A percentile compares a stretch with the other conserved stretches of the same genome.
Evolutionary conservation across 1,140 invertebrate genomes (phyloP).

Genomic region (Onthophagus taurus): DNA sequence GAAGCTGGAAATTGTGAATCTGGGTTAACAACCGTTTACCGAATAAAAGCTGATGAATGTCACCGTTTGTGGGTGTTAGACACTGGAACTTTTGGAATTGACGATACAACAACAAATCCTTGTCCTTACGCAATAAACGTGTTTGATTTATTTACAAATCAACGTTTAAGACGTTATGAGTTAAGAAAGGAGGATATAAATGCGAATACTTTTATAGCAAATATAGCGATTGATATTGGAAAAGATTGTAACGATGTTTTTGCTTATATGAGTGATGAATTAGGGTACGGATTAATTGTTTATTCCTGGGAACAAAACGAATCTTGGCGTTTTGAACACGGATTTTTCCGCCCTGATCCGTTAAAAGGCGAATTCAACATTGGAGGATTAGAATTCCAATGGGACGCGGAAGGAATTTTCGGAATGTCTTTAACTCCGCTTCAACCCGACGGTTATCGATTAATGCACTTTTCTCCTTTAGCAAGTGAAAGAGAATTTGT

Average conservation of each 20-base stretch:
- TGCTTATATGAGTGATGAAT: slow-evolving; percentile 72
- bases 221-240: slow-evolving; percentile 69
- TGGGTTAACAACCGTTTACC: slow-evolving; percentile 65
- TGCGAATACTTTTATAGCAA: slow-evolving; percentile 68
- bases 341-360: slow-evolving; percentile 71
- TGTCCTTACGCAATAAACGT: slow-evolving; percentile 62
- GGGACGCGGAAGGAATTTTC: slow-evolving; percentile 69
- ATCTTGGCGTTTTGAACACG: slow-evolving; percentile 67
- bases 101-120: slow-evolving; percentile 54
- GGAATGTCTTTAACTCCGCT: slow-evolving; percentile 62
- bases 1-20: slow-evolving; percentile 61
- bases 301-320: slow-evolving; percentile 65
- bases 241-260: slow-evolving; percentile 63
- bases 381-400: slow-evolving; percentile 71
- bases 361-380: slow-evolving; percentile 67
- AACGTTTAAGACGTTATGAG: slow-evolving; percentile 56
- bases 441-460: slow-evolving; percentile 53
- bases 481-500: slow-evolving; percentile 67
- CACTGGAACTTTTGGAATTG: slow-evolving; percentile 68
- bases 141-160: slow-evolving; percentile 62
- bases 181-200: slow-evolving; percentile 63
- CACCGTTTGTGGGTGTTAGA: slow-evolving; percentile 73
- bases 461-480: slow-evolving; percentile 66
- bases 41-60: slow-evolving; percentile 63
- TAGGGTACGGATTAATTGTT: slow-evolving; percentile 67